Percentiles rank a stretch among this genome's conserved stretches.
These are phyloP conservation scores for Rosalia funebris DNA, from an alignment of 2,888 invertebrate species.

Conservation along the genomic window DNA sequence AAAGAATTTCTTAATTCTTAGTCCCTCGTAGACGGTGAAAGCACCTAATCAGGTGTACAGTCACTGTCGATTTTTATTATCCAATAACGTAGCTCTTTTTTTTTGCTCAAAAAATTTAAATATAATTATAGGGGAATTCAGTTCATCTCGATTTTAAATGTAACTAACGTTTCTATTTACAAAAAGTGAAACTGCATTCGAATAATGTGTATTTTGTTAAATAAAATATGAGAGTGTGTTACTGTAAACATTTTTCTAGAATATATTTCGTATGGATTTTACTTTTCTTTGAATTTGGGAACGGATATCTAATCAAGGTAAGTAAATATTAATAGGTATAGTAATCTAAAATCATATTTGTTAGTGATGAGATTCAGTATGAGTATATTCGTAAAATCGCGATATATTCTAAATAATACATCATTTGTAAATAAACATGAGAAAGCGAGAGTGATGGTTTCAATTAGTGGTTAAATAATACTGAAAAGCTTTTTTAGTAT, in stretches of 20 bases:
- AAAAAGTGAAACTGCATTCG: slow-evolving; percentile 29
- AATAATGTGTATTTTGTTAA: slow-evolving; percentile 23
- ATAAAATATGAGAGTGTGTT: slow-evolving; percentile 21
- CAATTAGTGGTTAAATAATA: no score
- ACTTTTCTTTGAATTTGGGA: slow-evolving; percentile 3
- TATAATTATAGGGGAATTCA: no score
- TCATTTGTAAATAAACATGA: no score
- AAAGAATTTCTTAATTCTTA: slow-evolving; percentile 47
- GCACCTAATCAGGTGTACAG: slow-evolving; percentile 42
- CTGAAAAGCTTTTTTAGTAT: no score
- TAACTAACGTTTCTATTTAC: no score
- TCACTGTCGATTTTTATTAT: slow-evolving; percentile 42
- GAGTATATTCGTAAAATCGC: no score
- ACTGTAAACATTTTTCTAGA: neutral
- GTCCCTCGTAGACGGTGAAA: slow-evolving; percentile 54
- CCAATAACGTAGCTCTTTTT: slow-evolving; percentile 22
- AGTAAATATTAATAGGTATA: neutral
- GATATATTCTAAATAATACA: no score
- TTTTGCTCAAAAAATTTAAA: no score
- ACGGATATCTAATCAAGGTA: slow-evolving; percentile 16
- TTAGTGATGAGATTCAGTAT: no score
- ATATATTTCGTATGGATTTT: slow-evolving; percentile 15
- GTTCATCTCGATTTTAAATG: no score
- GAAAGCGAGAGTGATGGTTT: no score
- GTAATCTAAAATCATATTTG: no score